Evolutionary conservation across 2,888 invertebrate species (phyloP).

Genomic region (Agrotis puta): DNA sequence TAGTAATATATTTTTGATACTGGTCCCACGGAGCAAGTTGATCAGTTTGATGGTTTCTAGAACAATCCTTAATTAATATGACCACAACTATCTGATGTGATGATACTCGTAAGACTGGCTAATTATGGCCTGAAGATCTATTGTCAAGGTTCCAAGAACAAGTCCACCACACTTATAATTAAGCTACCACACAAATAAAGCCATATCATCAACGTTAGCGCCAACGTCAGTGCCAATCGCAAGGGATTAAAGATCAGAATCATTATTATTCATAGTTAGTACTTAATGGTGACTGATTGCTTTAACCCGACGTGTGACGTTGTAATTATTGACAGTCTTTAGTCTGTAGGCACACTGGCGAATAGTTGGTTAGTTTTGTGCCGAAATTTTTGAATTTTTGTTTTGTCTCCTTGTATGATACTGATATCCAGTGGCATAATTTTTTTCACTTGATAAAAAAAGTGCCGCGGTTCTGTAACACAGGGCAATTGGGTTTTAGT

Average conservation of each 20-base stretch:
- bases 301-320: constrained; percentile 2
- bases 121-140: not conserved
- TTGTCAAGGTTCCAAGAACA: not conserved
- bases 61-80: too few relatives aligned
- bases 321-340: constrained; percentile 21
- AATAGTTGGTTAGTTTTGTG: not conserved
- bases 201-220: constrained; percentile 23
- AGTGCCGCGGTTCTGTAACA: too few relatives aligned
- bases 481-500: too few relatives aligned
- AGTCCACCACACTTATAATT: not conserved
- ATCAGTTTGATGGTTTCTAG: too few relatives aligned
- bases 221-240: constrained; percentile 25
- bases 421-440: too few relatives aligned
- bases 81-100: too few relatives aligned
- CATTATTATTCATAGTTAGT: constrained; percentile 36
- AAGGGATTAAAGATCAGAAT: constrained; percentile 42
- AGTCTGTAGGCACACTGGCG: not conserved
- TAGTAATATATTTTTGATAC: too few relatives aligned
- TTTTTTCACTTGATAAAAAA: too few relatives aligned
- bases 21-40: too few relatives aligned
- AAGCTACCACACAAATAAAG: not conserved
- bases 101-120: too few relatives aligned
- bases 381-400: not conserved
- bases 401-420: too few relatives aligned
- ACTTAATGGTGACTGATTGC: constrained; percentile 38